Conservation (phyloP, 2,888 invertebrate genomes). For the Cephus rjabovi region DNA sequence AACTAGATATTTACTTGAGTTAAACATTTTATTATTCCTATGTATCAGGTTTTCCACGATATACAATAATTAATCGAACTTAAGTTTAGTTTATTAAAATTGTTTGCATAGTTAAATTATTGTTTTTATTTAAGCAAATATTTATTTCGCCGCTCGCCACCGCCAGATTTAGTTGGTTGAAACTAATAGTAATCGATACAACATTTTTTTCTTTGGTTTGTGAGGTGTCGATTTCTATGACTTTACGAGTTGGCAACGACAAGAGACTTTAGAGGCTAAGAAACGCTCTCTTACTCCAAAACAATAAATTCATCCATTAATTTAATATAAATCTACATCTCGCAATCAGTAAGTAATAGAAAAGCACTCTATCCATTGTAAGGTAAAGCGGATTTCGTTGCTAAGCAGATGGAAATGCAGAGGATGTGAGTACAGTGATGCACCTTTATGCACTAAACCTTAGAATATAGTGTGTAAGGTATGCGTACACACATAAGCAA, state of each 20-base stretch:
- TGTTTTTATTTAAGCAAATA: not conserved
- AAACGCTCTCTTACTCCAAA: not conserved
- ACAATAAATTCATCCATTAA: not conserved
- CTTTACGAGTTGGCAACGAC: not conserved
- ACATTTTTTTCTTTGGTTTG: not conserved
- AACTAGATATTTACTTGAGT: no score
- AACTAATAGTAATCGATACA: no score
- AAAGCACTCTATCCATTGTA: constrained; percentile 39
- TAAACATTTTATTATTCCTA: no score
- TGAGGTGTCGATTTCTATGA: not conserved
- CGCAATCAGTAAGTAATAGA: constrained; percentile 34
- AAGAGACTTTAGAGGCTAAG: not conserved
- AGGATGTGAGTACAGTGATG: constrained; percentile 55
- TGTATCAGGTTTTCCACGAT: no score
- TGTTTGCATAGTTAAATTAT: not conserved
- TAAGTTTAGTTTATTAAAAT: not conserved
- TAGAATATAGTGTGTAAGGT: not conserved
- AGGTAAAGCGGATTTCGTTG: constrained; percentile 60
- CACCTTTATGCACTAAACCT: constrained; percentile 38
- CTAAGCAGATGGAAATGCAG: constrained; percentile 60
- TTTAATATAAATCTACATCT: constrained; percentile 19
- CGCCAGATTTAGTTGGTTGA: no score
- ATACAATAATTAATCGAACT: no score
- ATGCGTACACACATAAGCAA: not conserved
- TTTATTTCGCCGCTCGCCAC: not conserved